Conservation (phyloP, 1,140 invertebrate genomes). For the Zaprionus tsacasi region DNA sequence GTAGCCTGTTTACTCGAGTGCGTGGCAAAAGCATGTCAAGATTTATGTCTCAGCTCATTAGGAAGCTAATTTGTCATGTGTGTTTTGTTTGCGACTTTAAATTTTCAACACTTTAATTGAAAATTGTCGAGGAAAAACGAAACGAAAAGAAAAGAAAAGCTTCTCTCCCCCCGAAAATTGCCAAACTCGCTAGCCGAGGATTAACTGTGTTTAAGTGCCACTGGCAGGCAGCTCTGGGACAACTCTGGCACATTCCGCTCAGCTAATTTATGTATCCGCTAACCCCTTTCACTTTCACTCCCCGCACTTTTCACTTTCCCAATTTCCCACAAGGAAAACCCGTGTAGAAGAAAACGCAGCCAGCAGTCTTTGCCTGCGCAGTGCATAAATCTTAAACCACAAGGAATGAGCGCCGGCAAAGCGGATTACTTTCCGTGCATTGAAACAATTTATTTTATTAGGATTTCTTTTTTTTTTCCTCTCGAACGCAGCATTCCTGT, state of each 20-base stretch:
- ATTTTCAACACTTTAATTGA: slow-evolving; percentile 80
- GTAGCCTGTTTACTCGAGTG: slow-evolving; percentile 31
- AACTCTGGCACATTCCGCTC: slow-evolving; percentile 49
- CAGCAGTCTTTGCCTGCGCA: slow-evolving; percentile 66
- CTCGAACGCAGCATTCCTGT: slow-evolving; percentile 22
- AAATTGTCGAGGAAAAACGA: slow-evolving; percentile 35
- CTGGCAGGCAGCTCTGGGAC: slow-evolving; percentile 16
- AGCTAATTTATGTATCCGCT: slow-evolving; percentile 72
- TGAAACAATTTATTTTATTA: slow-evolving; percentile 81
- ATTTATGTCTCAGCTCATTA: slow-evolving; percentile 82
- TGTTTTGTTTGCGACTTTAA: slow-evolving; percentile 61
- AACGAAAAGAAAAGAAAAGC: background rate
- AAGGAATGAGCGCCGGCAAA: slow-evolving; percentile 69
- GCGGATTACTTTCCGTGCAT: slow-evolving; percentile 76
- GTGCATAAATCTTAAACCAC: slow-evolving; percentile 79
- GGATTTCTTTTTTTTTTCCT: slow-evolving; percentile 29
- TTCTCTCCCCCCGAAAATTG: slow-evolving; percentile 42
- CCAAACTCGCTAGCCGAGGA: slow-evolving; percentile 68
- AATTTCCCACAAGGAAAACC: slow-evolving; percentile 18
- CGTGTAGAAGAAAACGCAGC: slow-evolving; percentile 43
- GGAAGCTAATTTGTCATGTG: slow-evolving; percentile 79
- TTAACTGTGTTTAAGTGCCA: slow-evolving; percentile 76
- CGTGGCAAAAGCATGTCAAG: slow-evolving; percentile 62
- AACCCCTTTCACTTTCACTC: slow-evolving; percentile 69
- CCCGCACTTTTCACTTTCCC: slow-evolving; percentile 2